Evolutionary conservation across 2,888 invertebrate species (phyloP), one percentile per base, ranked within the genome.

Genomic region (Tinea semifulvella): DNA sequence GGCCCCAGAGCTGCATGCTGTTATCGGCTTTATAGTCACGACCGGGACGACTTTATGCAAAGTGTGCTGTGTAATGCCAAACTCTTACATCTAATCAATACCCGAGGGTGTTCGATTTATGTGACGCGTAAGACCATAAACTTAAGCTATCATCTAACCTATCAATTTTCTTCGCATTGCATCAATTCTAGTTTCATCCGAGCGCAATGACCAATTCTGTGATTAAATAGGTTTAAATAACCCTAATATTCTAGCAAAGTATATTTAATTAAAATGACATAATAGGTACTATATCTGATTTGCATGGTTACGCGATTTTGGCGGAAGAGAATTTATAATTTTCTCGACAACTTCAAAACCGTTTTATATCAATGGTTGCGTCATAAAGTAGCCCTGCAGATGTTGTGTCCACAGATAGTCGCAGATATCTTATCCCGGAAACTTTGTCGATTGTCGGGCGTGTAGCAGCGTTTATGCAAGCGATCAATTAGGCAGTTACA

Each of bases 401-500:
- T 36, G 40, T 40, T 40, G 26, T 42, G 42, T 10, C 40, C 40
- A 25, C 28, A 17, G 18, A 42, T 27, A 42, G 18, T 42, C 14
- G 27, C 58, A 57, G 50, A 49, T 60, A 63, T 63, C 56, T 54
- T 59, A 69, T 70, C 70, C 72, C 63, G 76, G 77, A 76, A 77
- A 69, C 56, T 25, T 50, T 47, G 44, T 48, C 49, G 60, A 63
- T 66, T 66, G 61, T 66, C 56, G 53, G 53, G 57, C 60, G 58
- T 61, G 62, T 59, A 60, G 60, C 59, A 56, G 52, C 58, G 52
- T 73, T 77, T 76, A 75, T 68, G 76, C 72, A 76, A 77, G 68
- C 64, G 64, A 74, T 74, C 66, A 70, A 76, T 75, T 76, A 77
- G 68, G 60, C 57, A 51, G 66, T 63, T 62, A 63, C 65, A 62